Evolutionary conservation across 1,140 invertebrate genomes (phyloP).

Genomic region (Cylas formicarius): DNA sequence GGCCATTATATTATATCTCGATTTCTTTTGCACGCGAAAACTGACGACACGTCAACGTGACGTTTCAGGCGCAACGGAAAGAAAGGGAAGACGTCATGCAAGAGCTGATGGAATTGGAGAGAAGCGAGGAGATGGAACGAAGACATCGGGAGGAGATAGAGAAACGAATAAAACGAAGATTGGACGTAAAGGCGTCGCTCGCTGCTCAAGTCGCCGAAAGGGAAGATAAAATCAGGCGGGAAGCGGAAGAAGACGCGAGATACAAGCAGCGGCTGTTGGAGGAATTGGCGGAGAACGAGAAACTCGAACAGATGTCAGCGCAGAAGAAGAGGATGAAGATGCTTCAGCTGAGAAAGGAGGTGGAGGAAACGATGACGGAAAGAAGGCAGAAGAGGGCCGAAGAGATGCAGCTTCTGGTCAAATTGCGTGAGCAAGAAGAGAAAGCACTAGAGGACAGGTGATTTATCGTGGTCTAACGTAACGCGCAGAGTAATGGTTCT

Average conservation of each 20-base stretch:
- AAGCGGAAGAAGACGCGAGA: conserved; percentile 31
- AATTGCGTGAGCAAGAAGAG: conserved; percentile 33
- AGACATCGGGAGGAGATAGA: conserved; percentile 31
- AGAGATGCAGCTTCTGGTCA: conserved; percentile 33
- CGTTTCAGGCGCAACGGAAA: conserved; percentile 27
- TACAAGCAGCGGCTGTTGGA: conserved; percentile 36
- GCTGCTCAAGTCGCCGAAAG: conserved; percentile 32
- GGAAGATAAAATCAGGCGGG: conserved; percentile 24
- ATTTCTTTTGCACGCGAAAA: neutral
- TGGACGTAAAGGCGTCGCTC: conserved; percentile 29
- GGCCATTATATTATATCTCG: conserved; percentile 5
- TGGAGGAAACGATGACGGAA: conserved; percentile 36
- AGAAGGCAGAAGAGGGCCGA: conserved; percentile 32
- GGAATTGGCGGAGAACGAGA: conserved; percentile 36
- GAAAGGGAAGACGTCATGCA: conserved; percentile 37
- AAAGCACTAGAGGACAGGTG: conserved; percentile 36
- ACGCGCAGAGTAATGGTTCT: too few relatives aligned
- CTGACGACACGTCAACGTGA: neutral
- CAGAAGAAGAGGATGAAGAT: conserved; percentile 36
- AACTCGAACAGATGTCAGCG: conserved; percentile 37
- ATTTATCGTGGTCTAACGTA: neutral
- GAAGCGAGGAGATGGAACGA: conserved; percentile 28
- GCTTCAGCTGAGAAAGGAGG: conserved; percentile 34
- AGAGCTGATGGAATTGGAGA: conserved; percentile 36
- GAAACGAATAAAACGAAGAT: conserved; percentile 27